phyloP scores from a whole-genome alignment of 1,140 invertebrate species.

The Subanguina moxae region DNA sequence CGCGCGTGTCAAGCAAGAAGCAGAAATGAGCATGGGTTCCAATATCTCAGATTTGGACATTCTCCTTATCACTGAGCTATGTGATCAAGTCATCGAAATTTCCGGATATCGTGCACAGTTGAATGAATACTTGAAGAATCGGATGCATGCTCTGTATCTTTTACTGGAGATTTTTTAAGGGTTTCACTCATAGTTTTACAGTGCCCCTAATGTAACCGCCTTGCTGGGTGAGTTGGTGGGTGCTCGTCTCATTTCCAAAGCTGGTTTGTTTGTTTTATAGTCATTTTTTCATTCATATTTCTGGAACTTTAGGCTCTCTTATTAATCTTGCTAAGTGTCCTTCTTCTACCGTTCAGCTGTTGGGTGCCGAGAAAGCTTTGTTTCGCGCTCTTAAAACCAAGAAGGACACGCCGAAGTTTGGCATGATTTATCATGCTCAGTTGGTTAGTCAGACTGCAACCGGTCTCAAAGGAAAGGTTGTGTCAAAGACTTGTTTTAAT shows the following conservation, averaged over 20 bases:
- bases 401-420: slow-evolving; percentile 97
- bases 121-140: slow-evolving; percentile 84
- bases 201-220: slow-evolving; percentile 87
- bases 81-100: slow-evolving; percentile 85
- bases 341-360: slow-evolving; percentile 93
- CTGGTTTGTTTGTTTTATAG: slow-evolving; percentile 64
- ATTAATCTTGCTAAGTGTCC: slow-evolving; percentile 95
- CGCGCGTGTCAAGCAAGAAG: slow-evolving; percentile 85
- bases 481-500: background rate
- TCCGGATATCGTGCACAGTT: slow-evolving; percentile 66
- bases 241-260: slow-evolving; percentile 86
- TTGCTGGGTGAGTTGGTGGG: slow-evolving; percentile 92
- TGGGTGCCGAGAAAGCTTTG: slow-evolving; percentile 94
- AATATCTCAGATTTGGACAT: slow-evolving; percentile 96
- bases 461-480: slow-evolving; percentile 81
- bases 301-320: slow-evolving; percentile 71
- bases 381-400: slow-evolving; percentile 94
- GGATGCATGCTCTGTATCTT: slow-evolving; percentile 82
- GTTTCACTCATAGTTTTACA: no score
- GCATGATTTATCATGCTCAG: slow-evolving; percentile 93
- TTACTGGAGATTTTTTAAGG: no score
- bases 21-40: slow-evolving; percentile 97
- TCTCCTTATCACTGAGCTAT: slow-evolving; percentile 80
- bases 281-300: background rate
- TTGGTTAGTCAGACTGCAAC: slow-evolving; percentile 79